These are phyloP conservation scores for Vireo griseus DNA, from an alignment of 2,797 vertebrate species.

Conservation along the genomic window DNA sequence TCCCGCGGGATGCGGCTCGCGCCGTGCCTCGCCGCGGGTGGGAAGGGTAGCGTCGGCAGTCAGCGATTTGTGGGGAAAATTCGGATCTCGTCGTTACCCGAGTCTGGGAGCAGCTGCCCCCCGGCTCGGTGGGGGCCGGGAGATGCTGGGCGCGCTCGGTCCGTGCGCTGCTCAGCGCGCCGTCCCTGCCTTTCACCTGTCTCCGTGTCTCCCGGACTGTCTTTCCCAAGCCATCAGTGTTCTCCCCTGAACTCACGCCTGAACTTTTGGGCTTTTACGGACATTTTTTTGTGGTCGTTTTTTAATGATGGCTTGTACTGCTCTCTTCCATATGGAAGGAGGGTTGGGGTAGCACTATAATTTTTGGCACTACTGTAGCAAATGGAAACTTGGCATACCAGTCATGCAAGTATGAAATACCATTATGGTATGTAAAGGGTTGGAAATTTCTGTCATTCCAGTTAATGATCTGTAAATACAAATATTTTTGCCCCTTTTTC, in stretches of 20 bases:
- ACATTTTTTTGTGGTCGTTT: not conserved
- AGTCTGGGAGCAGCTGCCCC: not conserved
- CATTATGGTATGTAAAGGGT: not conserved
- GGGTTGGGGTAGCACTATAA: not conserved
- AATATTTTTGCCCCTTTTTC: not conserved
- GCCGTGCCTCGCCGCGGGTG: accelerated
- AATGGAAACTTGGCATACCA: conserved; percentile 39
- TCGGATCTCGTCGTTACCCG: accelerated
- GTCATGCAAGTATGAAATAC: conserved; percentile 33
- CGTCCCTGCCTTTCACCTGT: not conserved
- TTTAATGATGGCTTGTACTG: not conserved
- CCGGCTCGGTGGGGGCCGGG: not conserved
- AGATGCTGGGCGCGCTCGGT: not conserved
- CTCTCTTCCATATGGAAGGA: conserved; percentile 12
- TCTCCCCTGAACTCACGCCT: not conserved
- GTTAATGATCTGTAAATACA: not conserved
- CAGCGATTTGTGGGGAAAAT: accelerated
- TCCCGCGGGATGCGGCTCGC: not conserved
- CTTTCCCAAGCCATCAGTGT: accelerated
- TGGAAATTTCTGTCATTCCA: conserved; percentile 28
- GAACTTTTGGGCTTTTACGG: not conserved
- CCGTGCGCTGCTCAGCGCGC: not conserved
- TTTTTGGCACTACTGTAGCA: not conserved
- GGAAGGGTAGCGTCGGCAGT: accelerated
- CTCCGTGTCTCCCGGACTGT: accelerated